A percentile compares a stretch with the other conserved stretches of the same genome.
Conservation (phyloP, 2,888 invertebrate species). For the Girardia tigrina region DNA sequence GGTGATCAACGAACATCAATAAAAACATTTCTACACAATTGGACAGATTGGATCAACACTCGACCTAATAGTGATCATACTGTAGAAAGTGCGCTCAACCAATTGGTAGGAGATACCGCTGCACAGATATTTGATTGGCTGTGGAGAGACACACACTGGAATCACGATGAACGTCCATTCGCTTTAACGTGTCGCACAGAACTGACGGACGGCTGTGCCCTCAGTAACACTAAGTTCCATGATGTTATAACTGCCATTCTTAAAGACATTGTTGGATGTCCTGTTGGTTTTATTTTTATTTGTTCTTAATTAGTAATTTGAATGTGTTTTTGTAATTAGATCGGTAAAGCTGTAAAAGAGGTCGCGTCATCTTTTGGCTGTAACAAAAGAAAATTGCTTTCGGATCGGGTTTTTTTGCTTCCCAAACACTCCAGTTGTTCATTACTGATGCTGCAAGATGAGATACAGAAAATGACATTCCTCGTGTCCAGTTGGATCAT, state of each 20-base stretch:
- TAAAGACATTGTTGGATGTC: neutral
- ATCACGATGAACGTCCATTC: too few relatives aligned
- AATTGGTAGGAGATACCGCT: too few relatives aligned
- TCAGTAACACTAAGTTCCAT: neutral
- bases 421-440: neutral
- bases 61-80: too few relatives aligned
- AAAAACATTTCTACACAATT: too few relatives aligned
- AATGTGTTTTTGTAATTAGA: neutral
- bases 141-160: too few relatives aligned
- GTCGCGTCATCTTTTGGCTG: neutral
- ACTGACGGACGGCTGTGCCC: too few relatives aligned
- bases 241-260: neutral
- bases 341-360: neutral
- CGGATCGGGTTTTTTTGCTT: neutral
- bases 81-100: too few relatives aligned
- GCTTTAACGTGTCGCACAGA: too few relatives aligned
- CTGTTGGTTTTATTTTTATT: neutral
- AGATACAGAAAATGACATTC: neutral
- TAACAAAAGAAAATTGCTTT: neutral
- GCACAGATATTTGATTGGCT: too few relatives aligned
- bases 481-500: neutral
- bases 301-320: too few relatives aligned
- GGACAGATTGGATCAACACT: too few relatives aligned
- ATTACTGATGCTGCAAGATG: neutral
- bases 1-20: too few relatives aligned